Conservation (phyloP, 2,113 vertebrate genomes). For the Notarius quadriscutis region DNA sequence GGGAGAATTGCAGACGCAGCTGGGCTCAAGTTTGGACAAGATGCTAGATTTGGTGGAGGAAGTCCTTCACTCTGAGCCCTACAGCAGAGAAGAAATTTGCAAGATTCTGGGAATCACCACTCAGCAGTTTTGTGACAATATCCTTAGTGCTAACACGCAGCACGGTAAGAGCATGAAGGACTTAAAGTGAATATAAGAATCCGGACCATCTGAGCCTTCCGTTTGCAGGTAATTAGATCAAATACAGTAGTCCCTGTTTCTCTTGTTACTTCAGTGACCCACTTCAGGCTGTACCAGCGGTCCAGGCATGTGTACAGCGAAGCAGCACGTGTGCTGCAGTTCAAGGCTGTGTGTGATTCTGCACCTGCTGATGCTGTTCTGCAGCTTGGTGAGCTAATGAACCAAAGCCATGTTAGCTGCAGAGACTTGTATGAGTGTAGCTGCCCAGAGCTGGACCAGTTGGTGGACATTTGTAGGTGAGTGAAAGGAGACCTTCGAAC, state of each 20-base stretch:
- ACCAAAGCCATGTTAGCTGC: slow-evolving; percentile 91
- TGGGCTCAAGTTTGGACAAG: slow-evolving; percentile 81
- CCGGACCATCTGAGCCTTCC: not conserved
- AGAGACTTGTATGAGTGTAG: slow-evolving; percentile 93
- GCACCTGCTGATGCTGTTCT: slow-evolving; percentile 70
- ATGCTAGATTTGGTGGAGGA: slow-evolving; percentile 85
- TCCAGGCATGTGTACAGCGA: slow-evolving; percentile 92
- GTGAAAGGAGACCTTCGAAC: slow-evolving; percentile 55
- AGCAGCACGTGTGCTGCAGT: slow-evolving; percentile 85
- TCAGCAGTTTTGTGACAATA: slow-evolving; percentile 76
- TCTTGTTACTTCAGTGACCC: slow-evolving; percentile 68
- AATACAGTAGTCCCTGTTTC: not conserved
- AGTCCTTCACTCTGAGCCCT: slow-evolving; percentile 85
- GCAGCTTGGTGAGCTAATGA: slow-evolving; percentile 90
- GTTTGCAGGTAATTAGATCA: not conserved
- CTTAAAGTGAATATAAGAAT: not conserved
- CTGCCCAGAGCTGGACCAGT: slow-evolving; percentile 89
- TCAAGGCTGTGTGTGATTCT: slow-evolving; percentile 83
- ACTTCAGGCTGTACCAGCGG: slow-evolving; percentile 89
- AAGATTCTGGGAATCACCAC: slow-evolving; percentile 78
- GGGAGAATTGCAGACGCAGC: slow-evolving; percentile 79
- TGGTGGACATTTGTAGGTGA: slow-evolving; percentile 94
- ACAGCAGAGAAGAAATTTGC: slow-evolving; percentile 88
- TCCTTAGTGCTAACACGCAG: slow-evolving; percentile 85
- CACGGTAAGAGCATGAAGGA: slow-evolving; percentile 75